phyloP scores from a whole-genome alignment of 2,888 invertebrate species.

The Cheiracanthium punctorium region DNA sequence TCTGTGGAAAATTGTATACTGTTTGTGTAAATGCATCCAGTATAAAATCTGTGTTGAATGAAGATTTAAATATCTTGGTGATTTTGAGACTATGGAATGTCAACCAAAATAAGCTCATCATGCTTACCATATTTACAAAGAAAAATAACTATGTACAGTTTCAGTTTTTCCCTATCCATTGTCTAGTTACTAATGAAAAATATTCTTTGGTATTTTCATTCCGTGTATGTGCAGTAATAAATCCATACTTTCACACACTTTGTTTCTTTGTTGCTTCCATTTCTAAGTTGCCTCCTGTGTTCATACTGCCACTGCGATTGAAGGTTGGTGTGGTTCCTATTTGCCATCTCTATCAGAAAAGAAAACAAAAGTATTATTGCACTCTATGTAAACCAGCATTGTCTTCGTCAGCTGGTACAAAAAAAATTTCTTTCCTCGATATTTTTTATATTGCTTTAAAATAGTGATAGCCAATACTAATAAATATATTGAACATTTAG shows the following conservation, averaged over 20 bases:
- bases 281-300: conserved; percentile 3
- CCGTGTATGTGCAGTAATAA: neutral
- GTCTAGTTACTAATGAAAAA: neutral
- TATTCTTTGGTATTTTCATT: neutral
- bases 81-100: neutral
- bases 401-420: too few relatives aligned
- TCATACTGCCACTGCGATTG: neutral
- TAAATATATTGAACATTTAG: too few relatives aligned
- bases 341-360: conserved; percentile 25
- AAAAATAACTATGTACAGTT: neutral
- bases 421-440: too few relatives aligned
- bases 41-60: neutral
- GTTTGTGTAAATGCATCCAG: neutral
- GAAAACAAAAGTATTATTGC: too few relatives aligned
- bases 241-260: neutral
- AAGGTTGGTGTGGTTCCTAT: conserved; percentile 33
- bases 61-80: neutral
- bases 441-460: too few relatives aligned
- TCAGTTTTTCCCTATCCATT: neutral
- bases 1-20: too few relatives aligned
- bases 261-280: conserved; percentile 11
- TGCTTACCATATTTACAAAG: neutral
- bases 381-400: too few relatives aligned
- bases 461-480: too few relatives aligned
- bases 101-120: neutral